Evolutionary conservation across 2,797 vertebrate species (phyloP), one percentile per base, ranked within the genome.

Genomic region (Protonibea diacanthus): DNA sequence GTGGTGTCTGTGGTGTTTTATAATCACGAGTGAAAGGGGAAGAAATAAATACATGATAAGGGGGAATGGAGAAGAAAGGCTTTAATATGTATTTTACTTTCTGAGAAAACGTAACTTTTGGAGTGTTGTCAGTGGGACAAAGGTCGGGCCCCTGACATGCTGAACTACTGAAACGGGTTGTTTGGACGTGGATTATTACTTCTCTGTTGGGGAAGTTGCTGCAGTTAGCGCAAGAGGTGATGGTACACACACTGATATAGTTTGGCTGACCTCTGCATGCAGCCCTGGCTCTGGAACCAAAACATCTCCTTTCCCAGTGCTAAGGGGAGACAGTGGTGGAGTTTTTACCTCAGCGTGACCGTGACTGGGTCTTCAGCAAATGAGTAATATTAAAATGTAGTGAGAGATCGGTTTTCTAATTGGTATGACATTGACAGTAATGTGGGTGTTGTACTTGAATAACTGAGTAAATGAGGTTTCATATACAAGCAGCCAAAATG

Each of bases 11-110:
- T 76, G 61, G 66, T 82, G 25, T 63, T 45, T 67, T 85, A 56
- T 52, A 73, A 83, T 59, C 10, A 51, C 64, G 11, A 66, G 25
- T 67, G 27, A 85, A 87, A 86, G 65, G 44, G 71, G 76, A 90
- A 88, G 67, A 61, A 57, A 61, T 74, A 18, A 68, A 70, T 74
- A 45, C 33, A 76, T 17, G 17, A 55, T n/a, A 27, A 52, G 18
- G 15, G 45, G 42, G 80, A 80, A 73, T 48, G 14, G 29, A 71
- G 70, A 78, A 78, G 55, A 29, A 20, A 15, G 15, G 2, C 21
- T 61, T 69, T 56, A 11, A 27, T 42, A 74, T 38, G 45, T 13
- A 18, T 48, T 64, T 77, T 55, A 45, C 33, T 75, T 70, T n/a
- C 20, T 66, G 58, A 52, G 62, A 63, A 70, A 20, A 23, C 57